Evolutionary conservation across 2,113 vertebrate species (phyloP), one percentile per base, ranked within the genome.

Genomic region (Colius striatus): DNA sequence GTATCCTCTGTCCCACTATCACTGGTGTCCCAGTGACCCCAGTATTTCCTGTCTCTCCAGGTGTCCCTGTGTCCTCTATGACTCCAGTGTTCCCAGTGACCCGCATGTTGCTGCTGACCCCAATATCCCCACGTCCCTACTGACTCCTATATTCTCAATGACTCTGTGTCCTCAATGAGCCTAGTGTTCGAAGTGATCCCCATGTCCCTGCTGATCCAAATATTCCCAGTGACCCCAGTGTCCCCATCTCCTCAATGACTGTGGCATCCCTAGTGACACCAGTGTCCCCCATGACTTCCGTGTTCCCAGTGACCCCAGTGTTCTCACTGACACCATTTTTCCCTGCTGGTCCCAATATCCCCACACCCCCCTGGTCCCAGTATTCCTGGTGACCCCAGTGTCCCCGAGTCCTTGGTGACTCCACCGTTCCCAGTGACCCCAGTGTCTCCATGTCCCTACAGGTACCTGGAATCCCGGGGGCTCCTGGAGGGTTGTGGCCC

Each of bases 381-480:
- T 22, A n/a, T 21, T 30, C 19, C 55, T 20, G 36, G 21, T 60
- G n/a, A 25, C 58, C 23, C 60, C 34, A 38, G 23, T 61, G 60
- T 16, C 25, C 11, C 19, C 45, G 4, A 14, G 21, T 11, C 32
- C 20, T 9, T 50, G 21, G 1, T 10, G 38, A 19, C n/a, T 3
- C 30, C 13, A 17, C 14, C 9, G 20, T 18, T 22, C 16, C 36
- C 27, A 32, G 54, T 29, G 55, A 38, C 18, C 18, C 13, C 23
- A 2, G 3, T 13, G 27, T 26, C 27, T 16, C 45, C 22, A 2
- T 50, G 23, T 61, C 23, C 60, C n/a, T 19, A 27, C 94, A 98
- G 98, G 97, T 98, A 99, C 95, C 92, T 98, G 90, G 95, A 98
- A 18, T 11, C 92, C 25, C 97, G 98, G 60, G 98, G 98, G 3